Evolutionary conservation across 2,113 vertebrate genomes (phyloP).

Genomic region (Podarcis raffonei): DNA sequence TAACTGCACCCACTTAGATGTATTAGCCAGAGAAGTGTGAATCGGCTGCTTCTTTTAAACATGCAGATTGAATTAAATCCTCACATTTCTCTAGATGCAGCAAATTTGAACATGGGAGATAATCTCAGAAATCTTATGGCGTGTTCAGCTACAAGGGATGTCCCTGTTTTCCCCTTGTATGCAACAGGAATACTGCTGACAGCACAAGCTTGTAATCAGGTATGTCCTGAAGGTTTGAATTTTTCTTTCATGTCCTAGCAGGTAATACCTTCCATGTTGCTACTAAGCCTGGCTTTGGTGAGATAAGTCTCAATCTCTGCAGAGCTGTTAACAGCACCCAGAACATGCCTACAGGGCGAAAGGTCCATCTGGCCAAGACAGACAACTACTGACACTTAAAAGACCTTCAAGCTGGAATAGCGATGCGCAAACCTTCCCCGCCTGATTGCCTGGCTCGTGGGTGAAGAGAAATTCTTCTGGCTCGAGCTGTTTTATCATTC

Average conservation of each 20-base stretch:
- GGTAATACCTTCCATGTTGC: neutral
- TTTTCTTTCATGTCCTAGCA: conserved; percentile 6
- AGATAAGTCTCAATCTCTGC: neutral
- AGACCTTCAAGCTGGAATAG: conserved; percentile 8
- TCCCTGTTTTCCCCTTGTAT: neutral
- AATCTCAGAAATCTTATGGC: neutral
- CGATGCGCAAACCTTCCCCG: neutral
- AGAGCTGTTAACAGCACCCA: neutral
- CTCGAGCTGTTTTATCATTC: conserved; percentile 56
- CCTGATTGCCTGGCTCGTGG: conserved; percentile 50
- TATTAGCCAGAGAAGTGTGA: too few species aligned
- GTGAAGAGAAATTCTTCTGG: conserved; percentile 67
- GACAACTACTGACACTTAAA: conserved; percentile 39
- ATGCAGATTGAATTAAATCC: too few species aligned
- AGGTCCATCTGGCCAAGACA: neutral
- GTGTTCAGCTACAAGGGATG: neutral
- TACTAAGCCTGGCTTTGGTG: neutral
- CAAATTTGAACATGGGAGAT: neutral
- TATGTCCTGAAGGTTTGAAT: neutral
- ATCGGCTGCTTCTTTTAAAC: too few species aligned
- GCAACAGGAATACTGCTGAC: neutral
- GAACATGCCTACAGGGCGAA: neutral
- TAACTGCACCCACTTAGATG: too few species aligned
- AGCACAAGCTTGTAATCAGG: neutral
- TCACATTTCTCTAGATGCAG: neutral